Percentiles rank a stretch among this genome's conserved stretches.
Conservation (phyloP, 2,113 vertebrate species). For the Corvus moneduloides region DNA sequence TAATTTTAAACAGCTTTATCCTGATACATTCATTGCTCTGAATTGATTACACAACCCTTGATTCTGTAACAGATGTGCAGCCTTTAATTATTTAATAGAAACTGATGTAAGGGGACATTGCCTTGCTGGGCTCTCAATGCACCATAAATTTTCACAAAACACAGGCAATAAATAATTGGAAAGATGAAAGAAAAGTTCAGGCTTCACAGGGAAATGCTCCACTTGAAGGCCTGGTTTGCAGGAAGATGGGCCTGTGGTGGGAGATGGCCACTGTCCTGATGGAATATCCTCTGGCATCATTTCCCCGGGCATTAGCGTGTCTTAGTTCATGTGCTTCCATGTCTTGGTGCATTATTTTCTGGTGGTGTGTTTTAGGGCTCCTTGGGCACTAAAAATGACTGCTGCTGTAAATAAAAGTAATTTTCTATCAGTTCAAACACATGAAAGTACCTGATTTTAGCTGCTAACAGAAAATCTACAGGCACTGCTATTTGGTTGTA, state of each 20-base stretch:
- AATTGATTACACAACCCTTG: not conserved
- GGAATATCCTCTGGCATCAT: not conserved
- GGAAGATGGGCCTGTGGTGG: not conserved
- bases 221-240: not conserved
- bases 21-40: not conserved
- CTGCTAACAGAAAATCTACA: not conserved
- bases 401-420: not conserved
- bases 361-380: not conserved
- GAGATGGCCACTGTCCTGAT: not conserved
- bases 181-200: not conserved
- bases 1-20: not conserved
- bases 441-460: not conserved
- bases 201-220: not conserved
- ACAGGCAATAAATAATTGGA: not conserved
- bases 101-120: not conserved
- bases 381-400: not conserved
- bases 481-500: not conserved
- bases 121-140: not conserved
- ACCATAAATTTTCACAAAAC: not conserved
- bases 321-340: not conserved
- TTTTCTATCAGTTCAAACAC: not conserved
- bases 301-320: not conserved
- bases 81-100: conserved; percentile 36
- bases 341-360: not conserved
- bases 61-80: not conserved